Evolutionary conservation across 1,140 invertebrate species (phyloP), one percentile per base, ranked within the genome.

Genomic region (Ephestia elutella): DNA sequence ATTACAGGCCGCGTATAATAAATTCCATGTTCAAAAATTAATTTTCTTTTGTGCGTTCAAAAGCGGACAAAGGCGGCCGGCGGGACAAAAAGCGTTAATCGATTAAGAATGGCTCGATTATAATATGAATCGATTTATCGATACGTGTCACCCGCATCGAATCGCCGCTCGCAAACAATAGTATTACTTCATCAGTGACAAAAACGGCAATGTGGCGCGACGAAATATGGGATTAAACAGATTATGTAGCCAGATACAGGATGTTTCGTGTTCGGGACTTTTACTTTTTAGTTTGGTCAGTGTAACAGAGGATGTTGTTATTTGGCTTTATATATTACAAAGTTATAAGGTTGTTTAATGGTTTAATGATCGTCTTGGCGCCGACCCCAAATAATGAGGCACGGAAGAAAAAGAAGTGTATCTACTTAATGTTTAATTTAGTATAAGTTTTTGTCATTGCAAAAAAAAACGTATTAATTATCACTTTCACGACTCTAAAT

Each of bases 151-250:
- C 74, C 71, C 70, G 56, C 69, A 59, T 71, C 72, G 66, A 78
- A 81, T 78, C 75, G 70, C 38, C 58, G 51, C 48, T 50, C 67
- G 48, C 62, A 62, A 71, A 79, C 76, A 78, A 80, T 78, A 68
- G 75, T 71, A 79, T 82, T 82, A 75, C 76, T 75, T 75, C 77
- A 79, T 82, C 79, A 78, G 60, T 61, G 67, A 80, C 76, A 82
- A 78, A 81, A 82, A 81, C 78, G 59, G 70, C 71, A 70, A 69
- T 65, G 59, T 68, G 63, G 57, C 63, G 69, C 51, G 60, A 53
- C 73, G 67, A 78, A 73, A 79, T 78, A 78, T 77, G 78, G 70
- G 68, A 73, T 73, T 77, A 70, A 73, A 73, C 66, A 72, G 64
- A 73, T 69, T 66, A 59, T 51, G 21, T 49, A 19, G 8, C 5